Evolutionary conservation across 2,797 vertebrate genomes (phyloP).

Genomic region (Urophycis tenuis): DNA sequence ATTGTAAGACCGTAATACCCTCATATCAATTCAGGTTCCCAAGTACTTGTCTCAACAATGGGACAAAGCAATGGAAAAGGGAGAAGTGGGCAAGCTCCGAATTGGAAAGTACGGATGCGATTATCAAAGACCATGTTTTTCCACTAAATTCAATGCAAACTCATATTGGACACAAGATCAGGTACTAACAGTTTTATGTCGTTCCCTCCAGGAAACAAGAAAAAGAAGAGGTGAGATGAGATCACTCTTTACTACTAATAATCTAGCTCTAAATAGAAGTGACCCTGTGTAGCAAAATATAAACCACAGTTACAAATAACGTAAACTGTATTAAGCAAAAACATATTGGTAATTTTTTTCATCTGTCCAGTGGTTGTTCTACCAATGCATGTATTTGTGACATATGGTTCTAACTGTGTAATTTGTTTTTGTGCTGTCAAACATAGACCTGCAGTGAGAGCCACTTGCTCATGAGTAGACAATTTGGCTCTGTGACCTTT

Average conservation of each 20-base stretch:
- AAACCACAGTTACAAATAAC: neutral
- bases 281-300: neutral
- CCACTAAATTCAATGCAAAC: neutral
- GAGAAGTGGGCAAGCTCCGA: conserved; percentile 87
- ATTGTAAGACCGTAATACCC: neutral
- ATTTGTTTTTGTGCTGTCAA: too few species aligned
- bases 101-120: conserved; percentile 80
- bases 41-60: conserved; percentile 93
- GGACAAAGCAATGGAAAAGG: conserved; percentile 83
- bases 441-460: too few species aligned
- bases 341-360: too few species aligned
- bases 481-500: too few species aligned
- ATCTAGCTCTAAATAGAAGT: neutral
- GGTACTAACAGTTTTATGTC: conserved; percentile 30
- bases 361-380: too few species aligned
- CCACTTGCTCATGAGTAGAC: too few species aligned
- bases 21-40: conserved; percentile 66
- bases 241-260: neutral
- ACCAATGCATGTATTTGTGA: too few species aligned
- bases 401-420: too few species aligned
- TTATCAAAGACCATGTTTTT: neutral
- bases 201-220: conserved; percentile 75
- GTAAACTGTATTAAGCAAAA: too few species aligned
- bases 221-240: conserved; percentile 82
- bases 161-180: neutral